A percentile compares a stretch with the other conserved stretches of the same genome.
Conservation (phyloP, 2,113 vertebrate genomes). For the Lampris megalopsis region DNA sequence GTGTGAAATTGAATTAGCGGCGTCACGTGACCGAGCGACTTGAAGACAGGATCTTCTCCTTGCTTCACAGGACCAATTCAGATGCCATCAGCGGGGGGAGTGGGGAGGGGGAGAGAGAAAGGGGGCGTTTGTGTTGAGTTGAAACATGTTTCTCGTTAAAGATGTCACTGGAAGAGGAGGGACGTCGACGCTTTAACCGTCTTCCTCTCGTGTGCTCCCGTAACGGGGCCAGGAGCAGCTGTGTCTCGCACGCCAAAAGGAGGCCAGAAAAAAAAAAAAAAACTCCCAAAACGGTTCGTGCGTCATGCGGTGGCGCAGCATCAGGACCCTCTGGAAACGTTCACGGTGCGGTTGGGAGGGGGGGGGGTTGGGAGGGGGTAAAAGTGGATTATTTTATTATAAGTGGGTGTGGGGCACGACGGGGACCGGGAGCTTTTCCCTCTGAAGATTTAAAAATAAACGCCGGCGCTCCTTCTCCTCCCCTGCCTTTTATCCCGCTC, state of each 20-base stretch:
- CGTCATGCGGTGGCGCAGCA: constrained; percentile 68
- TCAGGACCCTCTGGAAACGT: constrained; percentile 62
- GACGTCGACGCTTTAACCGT: constrained; percentile 59
- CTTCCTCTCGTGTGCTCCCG: constrained; percentile 40
- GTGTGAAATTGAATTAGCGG: constrained; percentile 60
- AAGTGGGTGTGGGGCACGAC: constrained; percentile 38
- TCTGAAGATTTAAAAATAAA: constrained; percentile 70
- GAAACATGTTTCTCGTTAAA: constrained; percentile 74
- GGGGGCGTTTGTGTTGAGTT: constrained; percentile 32
- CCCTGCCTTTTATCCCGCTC: constrained; percentile 45
- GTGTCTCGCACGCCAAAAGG: constrained; percentile 36
- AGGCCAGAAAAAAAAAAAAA: neutral
- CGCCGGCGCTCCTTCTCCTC: neutral
- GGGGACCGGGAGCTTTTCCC: constrained; percentile 26
- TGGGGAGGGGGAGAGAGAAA: neutral
- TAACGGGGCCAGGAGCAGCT: constrained; percentile 65
- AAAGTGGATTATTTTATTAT: constrained; percentile 68
- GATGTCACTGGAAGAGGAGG: constrained; percentile 53
- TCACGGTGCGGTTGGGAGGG: constrained; percentile 37
- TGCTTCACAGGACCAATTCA: constrained; percentile 65
- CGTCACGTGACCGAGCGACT: constrained; percentile 36
- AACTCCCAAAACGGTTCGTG: constrained; percentile 8
- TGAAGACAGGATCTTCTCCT: constrained; percentile 37
- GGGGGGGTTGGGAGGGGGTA: constrained; percentile 20
- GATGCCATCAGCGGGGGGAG: constrained; percentile 61